Evolutionary conservation across 2,113 vertebrate species (phyloP), one percentile per base, ranked within the genome.

Genomic region (Motacilla tschutschensis): DNA sequence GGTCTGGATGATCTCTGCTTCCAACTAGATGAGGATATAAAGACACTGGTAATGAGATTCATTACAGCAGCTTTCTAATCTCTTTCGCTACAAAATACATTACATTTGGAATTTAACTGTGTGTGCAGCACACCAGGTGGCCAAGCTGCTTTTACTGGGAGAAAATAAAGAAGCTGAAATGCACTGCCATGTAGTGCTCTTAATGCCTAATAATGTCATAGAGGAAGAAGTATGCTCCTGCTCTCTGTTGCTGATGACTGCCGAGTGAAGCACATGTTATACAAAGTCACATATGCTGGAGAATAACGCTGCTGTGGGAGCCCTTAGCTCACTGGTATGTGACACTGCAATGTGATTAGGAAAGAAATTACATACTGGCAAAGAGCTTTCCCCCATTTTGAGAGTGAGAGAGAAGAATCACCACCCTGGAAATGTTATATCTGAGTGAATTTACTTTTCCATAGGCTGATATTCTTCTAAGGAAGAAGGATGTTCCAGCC

Each of bases 61-160:
- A 95, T 95, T 93, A 95, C 93, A 94, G 87, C 92, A 94, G 92
- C 91, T 92, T 93, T 93, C 94, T 95, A 95, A 95, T 95, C 93
- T 95, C 93, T 95, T 93, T 95, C n/a, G 1, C 90, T 95, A 26
- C 93, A 69, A 95, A 94, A 94, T 92, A 78, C 94, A 95, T 95
- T 94, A 92, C 94, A 90, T 93, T 94, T 93, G 93, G 90, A 95
- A 94, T 93, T 94, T 94, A 92, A 94, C 89, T 93, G 92, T 94
- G 93, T 94, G 90, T 88, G 87, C 90, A 94, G 92, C 93, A 93
- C 93, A 93, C 94, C 93, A 95, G 94, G 94, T 95, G 94, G 93
- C 94, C 93, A 85, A 94, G 93, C 93, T 95, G 94, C 92, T 94
- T 95, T 94, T 93, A 94, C 93, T 88, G 82, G 73, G 89, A 89